Evolutionary conservation across 2,113 vertebrate genomes (phyloP), one percentile per base, ranked within the genome.

Genomic region (Pelecanoides urinatrix): DNA sequence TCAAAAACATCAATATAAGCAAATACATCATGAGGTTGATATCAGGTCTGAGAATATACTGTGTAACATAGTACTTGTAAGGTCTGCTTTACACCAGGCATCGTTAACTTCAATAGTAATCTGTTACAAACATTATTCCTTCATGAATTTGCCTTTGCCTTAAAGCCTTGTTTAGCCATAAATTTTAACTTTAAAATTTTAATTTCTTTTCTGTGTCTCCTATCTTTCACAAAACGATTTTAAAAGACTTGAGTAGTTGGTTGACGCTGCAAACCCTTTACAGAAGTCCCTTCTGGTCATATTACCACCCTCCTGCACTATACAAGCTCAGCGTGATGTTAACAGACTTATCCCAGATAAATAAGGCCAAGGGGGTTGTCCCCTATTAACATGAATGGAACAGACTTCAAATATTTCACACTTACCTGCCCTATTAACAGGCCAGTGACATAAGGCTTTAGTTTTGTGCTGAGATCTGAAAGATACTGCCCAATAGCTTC

Each of bases 391-490:
- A 63, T 8, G 8, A 75, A 86, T 1, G 13, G 36, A 87, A 62
- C 10, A n/a, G 10, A 47, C 16, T 68, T 32, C 30, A 81, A 5
- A 10, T n/a, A 55, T 13, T 38, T 47, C 66, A 79, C 40, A 89
- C 97, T 96, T 97, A 99, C 99, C 98, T 99, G 99, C 75, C 99
- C 99, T 97, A 99, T 98, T 36, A 99, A 96, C 76, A 99, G 97
- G 23, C 99, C 99, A 44, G 98, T 99, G 67, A 98, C 94, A 85
- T 93, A 97, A 26, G 92, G 47, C 40, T 97, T 97, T 55, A 79
- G 73, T 65, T 97, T 94, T 1, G 91, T 94, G 88, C 40, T 84
- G n/a, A 98, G 90, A 36, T 96, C 97, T 68, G 97, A 97, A 82
- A 98, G 96, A 93, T 98, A 98, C 40, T 97, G 98, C 68, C 97